Evolutionary conservation across 2,888 invertebrate genomes (phyloP), one percentile per base, ranked within the genome.

Genomic region (Ormia ochracea): DNA sequence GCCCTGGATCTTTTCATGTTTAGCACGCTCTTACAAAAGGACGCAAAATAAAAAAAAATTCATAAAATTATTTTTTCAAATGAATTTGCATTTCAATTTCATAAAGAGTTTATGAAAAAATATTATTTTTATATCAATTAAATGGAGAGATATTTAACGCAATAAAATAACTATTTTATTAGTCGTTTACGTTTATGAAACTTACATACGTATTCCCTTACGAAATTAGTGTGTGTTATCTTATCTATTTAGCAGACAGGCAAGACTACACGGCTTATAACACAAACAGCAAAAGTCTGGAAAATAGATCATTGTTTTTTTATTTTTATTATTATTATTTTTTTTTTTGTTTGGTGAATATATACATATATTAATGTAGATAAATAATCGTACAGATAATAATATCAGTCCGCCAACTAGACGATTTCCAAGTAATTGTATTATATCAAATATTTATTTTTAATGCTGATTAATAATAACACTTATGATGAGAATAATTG

Each of bases 381-480:
- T n/a, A n/a, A n/a, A n/a, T n/a, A n/a, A n/a, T n/a, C n/a, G n/a
- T 6, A 43, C 28, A 28, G 43, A 65, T 12, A 54, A 14, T 31
- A 43, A 31, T 17, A 54, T 41, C 31, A 1, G 28, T 38, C 38
- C 5, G 21, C 14, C 19, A 28, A 7, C 17, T 12, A 70, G 21
- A 1, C 45, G 12, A 58, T 68, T 68, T 21, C 9, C n/a, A 48
- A 21, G n/a, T 9, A 19, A 21, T 17, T 41, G 31, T 56, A 12
- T 41, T 12, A 33, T 70, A 38, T 61, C 48, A 65, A 73, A 65
- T 56, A 65, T 73, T 73, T 73, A 65, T 14, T 56, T 56, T 54
- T 36, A 36, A 56, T 56, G 54, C 50, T 56, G 65, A 73, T 73
- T 73, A 73, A 63, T 65, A 65, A 56, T 48, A 73, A 63, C 43